A percentile compares a stretch with the other conserved stretches of the same genome.
Conservation (phyloP, 2,113 vertebrate species). For the Pterocles orientalis region DNA sequence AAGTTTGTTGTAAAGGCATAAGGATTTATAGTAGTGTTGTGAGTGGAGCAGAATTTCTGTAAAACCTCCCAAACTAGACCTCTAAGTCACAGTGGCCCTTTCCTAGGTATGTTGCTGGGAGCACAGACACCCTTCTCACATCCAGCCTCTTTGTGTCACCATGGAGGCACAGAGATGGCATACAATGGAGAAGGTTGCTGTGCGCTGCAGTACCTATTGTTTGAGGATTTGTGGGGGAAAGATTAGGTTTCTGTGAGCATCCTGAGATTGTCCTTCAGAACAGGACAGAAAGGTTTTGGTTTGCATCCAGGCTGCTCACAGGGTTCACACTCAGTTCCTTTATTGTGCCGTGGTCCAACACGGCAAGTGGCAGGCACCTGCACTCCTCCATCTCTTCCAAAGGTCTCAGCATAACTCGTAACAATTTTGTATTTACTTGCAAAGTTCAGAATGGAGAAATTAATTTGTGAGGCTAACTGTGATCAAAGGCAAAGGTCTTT, state of each 20-base stretch:
- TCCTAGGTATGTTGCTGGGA: background rate
- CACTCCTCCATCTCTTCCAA: background rate
- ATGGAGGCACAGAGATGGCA: background rate
- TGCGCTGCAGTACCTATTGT: background rate
- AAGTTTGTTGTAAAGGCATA: background rate
- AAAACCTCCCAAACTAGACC: background rate
- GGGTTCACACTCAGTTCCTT: background rate
- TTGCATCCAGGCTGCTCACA: background rate
- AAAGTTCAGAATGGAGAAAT: background rate
- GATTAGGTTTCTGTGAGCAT: background rate
- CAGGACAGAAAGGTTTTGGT: background rate
- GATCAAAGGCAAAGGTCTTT: background rate
- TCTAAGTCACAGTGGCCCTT: background rate
- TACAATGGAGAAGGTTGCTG: background rate
- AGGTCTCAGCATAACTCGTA: background rate
- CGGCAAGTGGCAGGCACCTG: background rate
- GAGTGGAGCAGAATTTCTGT: background rate
- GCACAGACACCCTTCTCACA: background rate
- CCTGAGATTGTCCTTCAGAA: background rate
- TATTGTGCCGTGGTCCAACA: background rate
- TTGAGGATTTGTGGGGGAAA: background rate
- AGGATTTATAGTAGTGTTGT: background rate
- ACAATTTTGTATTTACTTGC: background rate
- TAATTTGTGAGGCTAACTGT: background rate
- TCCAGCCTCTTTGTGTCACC: background rate